Base-by-base conservation (phyloP, 2,797 vertebrate genomes). In the Muscicapa striata region DNA sequence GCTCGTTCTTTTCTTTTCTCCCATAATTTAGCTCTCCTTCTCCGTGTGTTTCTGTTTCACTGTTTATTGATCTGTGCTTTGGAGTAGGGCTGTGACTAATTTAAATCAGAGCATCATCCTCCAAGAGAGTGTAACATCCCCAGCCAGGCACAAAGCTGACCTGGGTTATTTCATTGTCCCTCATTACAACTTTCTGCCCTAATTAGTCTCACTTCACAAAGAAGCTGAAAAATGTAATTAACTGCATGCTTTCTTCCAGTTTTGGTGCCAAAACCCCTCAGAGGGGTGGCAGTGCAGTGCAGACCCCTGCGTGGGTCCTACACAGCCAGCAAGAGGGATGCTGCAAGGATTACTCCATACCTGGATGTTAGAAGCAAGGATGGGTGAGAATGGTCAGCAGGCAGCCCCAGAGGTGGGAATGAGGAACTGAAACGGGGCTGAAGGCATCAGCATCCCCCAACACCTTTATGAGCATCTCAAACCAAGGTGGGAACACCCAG, bases 131-230 rank as follows among this genome's bases (percentile, higher is more conserved):
- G 34, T 2, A 24, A 21, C 61, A 14, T 10, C 45, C 48, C 45
- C 10, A 2, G 1, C 15, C 30, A 19, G 41, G n/a, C 74, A 34
- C 69, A 36, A 46, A 79, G 63, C 52, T 93, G 59, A 77, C 68
- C 68, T 43, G 30, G 22, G 13, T 22, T 72, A 5, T 57, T 63
- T 70, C 43, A 48, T 40, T 1, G 1, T 10, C 78, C 29, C 9
- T 62, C 43, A 46, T 19, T 59, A 68, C 36, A 75, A 59, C 32
- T 58, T 43, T 82, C 61, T 36, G 54, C 29, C 43, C 58, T 79
- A 66, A 76, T 62, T 66, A 38, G 23, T n/a, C 72, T 93, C 54
- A 77, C 45, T 32, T 86, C 67, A 19, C 41, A 94, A 85, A 91
- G 30, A 72, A 76, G 51, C 46, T 3, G 2, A 76, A 92, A 48